These are phyloP conservation scores for Rhinolophus ferrumequinum DNA, from an alignment of 2,113 vertebrate species.

Conservation along the genomic window DNA sequence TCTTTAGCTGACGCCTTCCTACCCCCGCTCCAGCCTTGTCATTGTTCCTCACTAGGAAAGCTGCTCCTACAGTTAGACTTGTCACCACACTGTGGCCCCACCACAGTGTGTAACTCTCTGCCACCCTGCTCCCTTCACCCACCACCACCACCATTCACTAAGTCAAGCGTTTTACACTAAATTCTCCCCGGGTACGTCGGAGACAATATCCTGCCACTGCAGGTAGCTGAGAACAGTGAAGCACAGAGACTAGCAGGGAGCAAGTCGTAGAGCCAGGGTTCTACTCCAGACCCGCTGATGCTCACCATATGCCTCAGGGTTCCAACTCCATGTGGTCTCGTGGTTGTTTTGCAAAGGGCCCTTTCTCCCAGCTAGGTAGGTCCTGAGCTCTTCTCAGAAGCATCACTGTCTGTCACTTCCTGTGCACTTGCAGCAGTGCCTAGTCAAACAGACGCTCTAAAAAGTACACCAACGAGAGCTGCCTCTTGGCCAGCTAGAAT, in stretches of 20 bases:
- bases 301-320: neutral
- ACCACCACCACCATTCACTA: no score
- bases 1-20: neutral
- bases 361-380: neutral
- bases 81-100: no score
- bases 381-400: neutral
- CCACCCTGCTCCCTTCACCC: neutral
- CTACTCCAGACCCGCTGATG: accelerated
- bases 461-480: neutral
- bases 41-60: neutral
- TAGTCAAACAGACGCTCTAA: neutral
- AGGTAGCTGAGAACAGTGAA: neutral
- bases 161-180: neutral
- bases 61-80: neutral
- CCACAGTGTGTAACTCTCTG: neutral
- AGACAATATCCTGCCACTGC: accelerated
- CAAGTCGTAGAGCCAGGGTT: neutral
- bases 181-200: neutral
- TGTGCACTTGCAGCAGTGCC: no score
- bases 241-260: neutral
- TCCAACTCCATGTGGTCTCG: accelerated
- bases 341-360: neutral
- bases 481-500: neutral
- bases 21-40: neutral
- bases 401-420: neutral